Evolutionary conservation across 2,797 vertebrate species (phyloP).

Genomic region (Pseudochirops corinnae): DNA sequence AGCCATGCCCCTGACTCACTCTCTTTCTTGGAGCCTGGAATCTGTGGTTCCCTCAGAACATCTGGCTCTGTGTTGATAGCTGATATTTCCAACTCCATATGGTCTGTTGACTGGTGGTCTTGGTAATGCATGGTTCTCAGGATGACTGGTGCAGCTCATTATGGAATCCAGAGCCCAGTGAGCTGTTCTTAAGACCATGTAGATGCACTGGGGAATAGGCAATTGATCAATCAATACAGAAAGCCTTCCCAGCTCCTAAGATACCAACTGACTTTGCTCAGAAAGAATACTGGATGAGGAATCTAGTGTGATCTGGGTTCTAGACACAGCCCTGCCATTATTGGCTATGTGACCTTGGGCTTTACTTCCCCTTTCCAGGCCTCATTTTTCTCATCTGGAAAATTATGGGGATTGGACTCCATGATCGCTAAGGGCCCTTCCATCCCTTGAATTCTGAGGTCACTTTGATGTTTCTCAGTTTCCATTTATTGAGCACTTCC

Average conservation of each 20-base stretch:
- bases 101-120: not conserved
- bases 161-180: not conserved
- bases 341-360: not conserved
- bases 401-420: not conserved
- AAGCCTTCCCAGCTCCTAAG: not conserved
- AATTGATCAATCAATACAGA: not conserved
- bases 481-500: not conserved
- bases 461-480: not conserved
- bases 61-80: not conserved
- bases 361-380: not conserved
- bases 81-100: not conserved
- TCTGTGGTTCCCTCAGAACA: not conserved
- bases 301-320: not conserved
- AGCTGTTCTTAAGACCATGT: not conserved
- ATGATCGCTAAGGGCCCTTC: not conserved
- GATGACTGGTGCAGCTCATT: not conserved
- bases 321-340: not conserved
- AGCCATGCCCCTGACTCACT: not conserved
- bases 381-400: not conserved
- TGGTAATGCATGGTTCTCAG: not conserved
- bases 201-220: not conserved
- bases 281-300: not conserved
- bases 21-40: not conserved
- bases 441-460: not conserved
- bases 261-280: not conserved